Evolutionary conservation across 2,113 vertebrate genomes (phyloP).

Genomic region (Chitala chitala): DNA sequence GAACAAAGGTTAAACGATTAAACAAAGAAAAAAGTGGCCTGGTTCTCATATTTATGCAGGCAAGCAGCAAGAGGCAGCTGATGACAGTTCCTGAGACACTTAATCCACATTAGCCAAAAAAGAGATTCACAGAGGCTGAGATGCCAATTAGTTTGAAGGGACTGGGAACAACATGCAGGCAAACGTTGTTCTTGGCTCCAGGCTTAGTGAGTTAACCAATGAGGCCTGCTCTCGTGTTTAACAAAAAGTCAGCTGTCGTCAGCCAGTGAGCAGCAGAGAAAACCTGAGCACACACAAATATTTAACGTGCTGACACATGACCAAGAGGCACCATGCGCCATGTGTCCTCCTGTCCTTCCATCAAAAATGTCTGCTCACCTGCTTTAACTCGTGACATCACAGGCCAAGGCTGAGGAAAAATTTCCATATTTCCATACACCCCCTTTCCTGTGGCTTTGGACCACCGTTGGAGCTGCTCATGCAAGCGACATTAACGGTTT

Average conservation of each 20-base stretch:
- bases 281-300: background rate
- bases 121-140: background rate
- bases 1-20: background rate
- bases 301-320: background rate
- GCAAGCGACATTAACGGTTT: background rate
- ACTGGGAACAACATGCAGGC: background rate
- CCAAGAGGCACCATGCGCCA: background rate
- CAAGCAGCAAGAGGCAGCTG: background rate
- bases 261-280: background rate
- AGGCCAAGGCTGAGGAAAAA: too few species aligned
- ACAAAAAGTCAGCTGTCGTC: background rate
- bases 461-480: background rate
- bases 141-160: background rate
- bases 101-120: background rate
- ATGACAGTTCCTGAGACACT: constrained; percentile 7
- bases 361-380: background rate
- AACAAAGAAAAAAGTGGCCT: background rate
- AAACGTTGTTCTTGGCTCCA: background rate
- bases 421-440: too few species aligned
- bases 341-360: background rate
- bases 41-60: background rate
- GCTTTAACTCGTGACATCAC: background rate
- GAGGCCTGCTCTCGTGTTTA: background rate
- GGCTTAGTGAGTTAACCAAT: background rate
- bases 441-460: background rate